phyloP scores from a whole-genome alignment of 2,888 invertebrate genomes.

The Spodoptera littoralis region DNA sequence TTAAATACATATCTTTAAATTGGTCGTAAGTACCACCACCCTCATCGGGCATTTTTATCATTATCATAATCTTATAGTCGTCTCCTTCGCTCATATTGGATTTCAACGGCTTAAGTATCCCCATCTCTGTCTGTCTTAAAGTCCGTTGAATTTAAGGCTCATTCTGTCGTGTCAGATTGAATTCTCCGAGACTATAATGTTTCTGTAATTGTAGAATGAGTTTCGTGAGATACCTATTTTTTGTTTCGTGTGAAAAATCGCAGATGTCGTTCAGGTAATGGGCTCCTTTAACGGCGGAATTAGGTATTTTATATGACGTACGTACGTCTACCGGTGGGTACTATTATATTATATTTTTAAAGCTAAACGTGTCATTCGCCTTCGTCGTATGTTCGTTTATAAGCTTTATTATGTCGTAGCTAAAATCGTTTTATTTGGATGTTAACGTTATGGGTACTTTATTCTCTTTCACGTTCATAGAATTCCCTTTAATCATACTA shows the following conservation, averaged over 20 bases:
- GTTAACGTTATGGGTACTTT: too few species aligned
- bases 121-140: conserved; percentile 65
- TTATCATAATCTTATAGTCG: conserved; percentile 83
- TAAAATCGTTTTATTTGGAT: too few species aligned
- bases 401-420: not conserved
- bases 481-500: too few species aligned
- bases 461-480: too few species aligned
- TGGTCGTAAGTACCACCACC: conserved; percentile 85
- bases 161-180: conserved; percentile 79
- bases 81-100: conserved; percentile 64
- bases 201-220: conserved; percentile 76
- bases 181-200: conserved; percentile 78
- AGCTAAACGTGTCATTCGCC: not conserved
- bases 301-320: conserved; percentile 4
- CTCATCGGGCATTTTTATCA: conserved; percentile 85
- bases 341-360: conserved; percentile 19
- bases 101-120: conserved; percentile 46
- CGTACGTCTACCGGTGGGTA: too few species aligned
- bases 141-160: conserved; percentile 79
- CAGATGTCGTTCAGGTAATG: conserved; percentile 47
- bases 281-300: conserved; percentile 11
- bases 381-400: not conserved
- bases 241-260: conserved; percentile 52
- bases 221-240: conserved; percentile 51
- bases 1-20: conserved; percentile 88